These are phyloP conservation scores for Drosophila pseudotakahashii DNA, from an alignment of 2,888 invertebrate species.

Conservation along the genomic window DNA sequence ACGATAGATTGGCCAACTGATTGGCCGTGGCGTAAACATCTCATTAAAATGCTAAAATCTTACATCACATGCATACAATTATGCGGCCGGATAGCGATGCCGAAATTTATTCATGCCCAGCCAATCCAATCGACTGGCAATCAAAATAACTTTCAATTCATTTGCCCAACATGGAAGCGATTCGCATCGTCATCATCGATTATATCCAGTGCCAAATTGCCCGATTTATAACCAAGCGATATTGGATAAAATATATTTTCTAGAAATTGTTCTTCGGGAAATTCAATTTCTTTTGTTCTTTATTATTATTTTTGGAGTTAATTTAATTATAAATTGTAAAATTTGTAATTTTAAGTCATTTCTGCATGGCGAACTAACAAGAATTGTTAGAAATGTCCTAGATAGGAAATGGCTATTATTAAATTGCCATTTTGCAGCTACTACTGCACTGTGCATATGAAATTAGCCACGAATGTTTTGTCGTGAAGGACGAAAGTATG, in stretches of 20 bases:
- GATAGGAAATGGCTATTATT: conserved; percentile 13
- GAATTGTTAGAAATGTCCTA: background rate
- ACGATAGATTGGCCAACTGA: conserved; percentile 28
- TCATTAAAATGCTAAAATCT: conserved; percentile 74
- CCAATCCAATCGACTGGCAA: conserved; percentile 35
- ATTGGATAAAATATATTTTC: conserved; percentile 14
- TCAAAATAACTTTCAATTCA: conserved; percentile 46
- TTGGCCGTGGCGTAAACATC: conserved; percentile 41
- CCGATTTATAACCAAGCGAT: conserved; percentile 46
- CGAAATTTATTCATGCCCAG: conserved; percentile 59
- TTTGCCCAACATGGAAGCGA: conserved; percentile 26
- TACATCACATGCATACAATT: conserved; percentile 67
- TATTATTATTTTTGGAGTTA: too few species aligned
- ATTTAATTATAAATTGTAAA: too few species aligned
- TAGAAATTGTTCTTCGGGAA: background rate
- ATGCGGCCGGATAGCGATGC: conserved; percentile 16
- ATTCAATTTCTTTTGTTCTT: background rate
- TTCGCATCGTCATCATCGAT: conserved; percentile 13
- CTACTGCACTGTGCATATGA: conserved; percentile 13
- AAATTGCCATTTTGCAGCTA: conserved; percentile 27
- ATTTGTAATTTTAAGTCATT: background rate
- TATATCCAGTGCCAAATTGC: conserved; percentile 35
- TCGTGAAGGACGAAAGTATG: conserved; percentile 42
- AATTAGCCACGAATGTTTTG: conserved; percentile 32
- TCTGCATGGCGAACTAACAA: background rate